Evolutionary conservation across 2,113 vertebrate species (phyloP).

Genomic region (Syngnathoides biaculeatus): DNA sequence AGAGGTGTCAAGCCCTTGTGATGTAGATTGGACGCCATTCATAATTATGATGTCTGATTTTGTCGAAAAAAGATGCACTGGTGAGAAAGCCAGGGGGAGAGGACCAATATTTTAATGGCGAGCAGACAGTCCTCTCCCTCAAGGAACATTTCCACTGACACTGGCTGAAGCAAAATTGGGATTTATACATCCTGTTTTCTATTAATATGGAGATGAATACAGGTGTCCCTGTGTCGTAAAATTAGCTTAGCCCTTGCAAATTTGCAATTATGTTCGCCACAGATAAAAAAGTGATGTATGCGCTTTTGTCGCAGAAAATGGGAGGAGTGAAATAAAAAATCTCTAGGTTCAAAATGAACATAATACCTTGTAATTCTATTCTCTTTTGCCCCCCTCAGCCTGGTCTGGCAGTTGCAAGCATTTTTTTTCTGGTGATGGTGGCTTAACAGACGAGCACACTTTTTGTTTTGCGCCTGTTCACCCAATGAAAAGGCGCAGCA

Average conservation of each 20-base stretch:
- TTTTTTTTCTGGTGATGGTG: conserved; percentile 58
- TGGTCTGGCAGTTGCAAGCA: conserved; percentile 55
- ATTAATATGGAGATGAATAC: conserved; percentile 82
- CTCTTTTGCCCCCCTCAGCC: conserved; percentile 41
- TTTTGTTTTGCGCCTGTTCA: conserved; percentile 34
- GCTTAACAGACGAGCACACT: conserved; percentile 48
- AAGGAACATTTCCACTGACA: conserved; percentile 77
- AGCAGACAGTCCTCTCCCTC: conserved; percentile 72
- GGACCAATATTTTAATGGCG: conserved; percentile 72
- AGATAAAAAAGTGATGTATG: conserved; percentile 46
- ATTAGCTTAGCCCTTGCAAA: conserved; percentile 78
- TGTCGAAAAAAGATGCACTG: conserved; percentile 45
- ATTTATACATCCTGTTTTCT: conserved; percentile 81
- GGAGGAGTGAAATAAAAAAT: conserved; percentile 52
- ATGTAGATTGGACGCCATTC: conserved; percentile 72
- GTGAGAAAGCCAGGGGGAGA: conserved; percentile 49
- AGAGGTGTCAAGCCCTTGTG: conserved; percentile 66
- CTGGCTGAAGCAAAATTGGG: conserved; percentile 75
- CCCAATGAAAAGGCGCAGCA: conserved; percentile 48
- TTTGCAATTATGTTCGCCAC: conserved; percentile 75
- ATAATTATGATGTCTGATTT: conserved; percentile 77
- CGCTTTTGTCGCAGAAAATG: conserved; percentile 52
- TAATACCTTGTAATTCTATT: conserved; percentile 61
- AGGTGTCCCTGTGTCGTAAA: conserved; percentile 75
- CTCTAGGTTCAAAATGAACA: conserved; percentile 64